Percentiles rank a stretch among this genome's conserved stretches.
These are phyloP conservation scores for Aphelenchoides bicaudatus DNA, from an alignment of 2,888 invertebrate species.

Conservation along the genomic window DNA sequence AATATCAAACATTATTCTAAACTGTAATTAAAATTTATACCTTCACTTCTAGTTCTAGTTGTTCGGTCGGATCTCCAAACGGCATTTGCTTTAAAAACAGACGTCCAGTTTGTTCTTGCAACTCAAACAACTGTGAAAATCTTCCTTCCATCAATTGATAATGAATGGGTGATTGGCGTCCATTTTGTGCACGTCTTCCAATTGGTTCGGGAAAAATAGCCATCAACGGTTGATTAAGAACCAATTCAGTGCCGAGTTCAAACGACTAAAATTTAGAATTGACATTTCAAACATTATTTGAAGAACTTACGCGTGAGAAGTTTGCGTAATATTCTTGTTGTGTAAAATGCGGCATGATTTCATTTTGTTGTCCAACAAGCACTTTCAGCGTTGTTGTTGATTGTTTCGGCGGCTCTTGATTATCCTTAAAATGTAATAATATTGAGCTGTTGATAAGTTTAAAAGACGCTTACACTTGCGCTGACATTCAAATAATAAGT, in stretches of 20 bases:
- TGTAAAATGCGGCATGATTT: conserved; percentile 28
- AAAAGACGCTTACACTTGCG: conserved; percentile 32
- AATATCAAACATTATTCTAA: background rate
- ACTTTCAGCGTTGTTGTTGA: conserved; percentile 37
- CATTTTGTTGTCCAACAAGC: conserved; percentile 26
- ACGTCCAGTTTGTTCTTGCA: conserved; percentile 26
- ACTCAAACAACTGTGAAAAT: conserved; percentile 24
- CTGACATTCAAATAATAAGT: conserved; percentile 36
- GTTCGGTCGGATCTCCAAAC: conserved; percentile 20
- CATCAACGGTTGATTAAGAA: conserved; percentile 28
- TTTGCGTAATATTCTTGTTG: conserved; percentile 36
- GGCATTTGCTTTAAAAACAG: conserved; percentile 17
- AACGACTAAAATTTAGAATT: conserved; percentile 26
- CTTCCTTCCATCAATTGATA: conserved; percentile 21
- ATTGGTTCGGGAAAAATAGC: conserved; percentile 27
- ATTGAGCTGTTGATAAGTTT: background rate
- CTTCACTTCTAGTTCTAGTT: background rate
- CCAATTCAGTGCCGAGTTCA: conserved; percentile 27
- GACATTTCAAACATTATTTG: background rate
- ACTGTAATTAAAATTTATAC: conserved; percentile 7
- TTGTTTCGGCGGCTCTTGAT: conserved; percentile 25
- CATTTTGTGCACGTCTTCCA: too few relatives aligned
- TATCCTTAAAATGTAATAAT: conserved; percentile 44
- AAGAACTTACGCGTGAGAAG: conserved; percentile 33
- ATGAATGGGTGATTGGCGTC: conserved; percentile 3